Base-by-base conservation (phyloP, 1,140 invertebrate genomes). In the Cotesia vestalis region DNA sequence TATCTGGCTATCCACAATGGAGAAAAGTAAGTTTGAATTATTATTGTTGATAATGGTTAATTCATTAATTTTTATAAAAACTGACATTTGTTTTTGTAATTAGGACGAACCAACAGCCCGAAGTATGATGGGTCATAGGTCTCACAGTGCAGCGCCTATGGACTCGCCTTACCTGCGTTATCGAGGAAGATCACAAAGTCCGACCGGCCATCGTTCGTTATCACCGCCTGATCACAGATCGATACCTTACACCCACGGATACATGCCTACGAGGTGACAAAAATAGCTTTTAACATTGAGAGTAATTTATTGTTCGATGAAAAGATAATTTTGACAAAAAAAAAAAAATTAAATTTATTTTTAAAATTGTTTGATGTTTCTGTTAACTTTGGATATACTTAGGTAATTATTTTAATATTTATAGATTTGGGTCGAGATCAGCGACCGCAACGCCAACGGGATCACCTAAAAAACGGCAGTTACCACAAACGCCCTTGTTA, bases 381-480 rank as follows among this genome's bases (percentile, higher is more conserved):
- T 27, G 8, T 61, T 8, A 11, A 61, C 40, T 59, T 61, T 27
- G 27, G 27, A 27, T 27, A 27, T 27, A 27, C 27, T 27, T 27
- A 27, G 40, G 5, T 46, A 46, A 9, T 51, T 63, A n/a, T 60
- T 0, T 71, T 36, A 34, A 2, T 66, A 12, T 55, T 6, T 17
- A 87, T 68, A 90, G 92, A 75, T 94, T 93, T 79, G 91, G 92
- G 80, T 95, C 94, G 36, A 91, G 94, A 52, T 96, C 95, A 57
- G 94, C 94, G 51, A 96, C 94, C 40, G 94, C 94, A 38, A 97
- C 96, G n/a, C 96, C 96, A 60, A 95, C 95, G 36, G 95, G 95
- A 53, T 97, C 96, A 46, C 96, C 96, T 35, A 97, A 98, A 88
- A 98, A 98, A 87, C 89, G 97, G 73, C 96, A 98, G 88, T 90